phyloP scores from a whole-genome alignment of 2,888 invertebrate genomes.

The Pristionchus japonicus region DNA sequence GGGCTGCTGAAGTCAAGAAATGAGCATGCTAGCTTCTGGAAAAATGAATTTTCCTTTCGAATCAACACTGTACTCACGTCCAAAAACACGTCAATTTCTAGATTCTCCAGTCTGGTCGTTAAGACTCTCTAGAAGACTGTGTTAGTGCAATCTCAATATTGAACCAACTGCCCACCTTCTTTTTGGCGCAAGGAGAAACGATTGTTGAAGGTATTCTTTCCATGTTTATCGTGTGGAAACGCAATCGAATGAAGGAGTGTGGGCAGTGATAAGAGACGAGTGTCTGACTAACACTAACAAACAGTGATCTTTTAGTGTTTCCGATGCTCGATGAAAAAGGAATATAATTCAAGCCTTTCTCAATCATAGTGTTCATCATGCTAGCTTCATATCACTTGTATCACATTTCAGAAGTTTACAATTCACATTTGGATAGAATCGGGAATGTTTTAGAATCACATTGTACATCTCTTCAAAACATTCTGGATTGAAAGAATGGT shows the following conservation, averaged over 20 bases:
- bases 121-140: too few relatives aligned
- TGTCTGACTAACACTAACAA: too few relatives aligned
- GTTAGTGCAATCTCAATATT: too few relatives aligned
- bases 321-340: too few relatives aligned
- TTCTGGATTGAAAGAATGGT: background rate
- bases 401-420: background rate
- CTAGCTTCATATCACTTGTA: too few relatives aligned
- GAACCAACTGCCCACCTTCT: background rate
- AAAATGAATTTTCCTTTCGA: too few relatives aligned
- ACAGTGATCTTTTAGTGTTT: too few relatives aligned
- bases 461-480: background rate
- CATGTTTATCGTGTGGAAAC: background rate
- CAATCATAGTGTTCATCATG: background rate
- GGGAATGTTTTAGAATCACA: background rate
- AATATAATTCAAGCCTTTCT: background rate
- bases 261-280: background rate
- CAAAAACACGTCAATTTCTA: background rate
- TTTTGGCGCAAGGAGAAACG: too few relatives aligned
- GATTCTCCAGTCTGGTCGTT: background rate
- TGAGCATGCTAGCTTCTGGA: background rate
- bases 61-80: too few relatives aligned
- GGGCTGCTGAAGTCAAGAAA: background rate
- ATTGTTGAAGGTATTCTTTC: too few relatives aligned
- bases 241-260: background rate
- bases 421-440: too few relatives aligned